Evolutionary conservation across 1,140 invertebrate species (phyloP).

Genomic region (fruit fly (Drosophila melanogaster)): Release_6_plus_ISO1_MT NT_037436.4:15644501-15645000

Average conservation of each 20-base stretch:
- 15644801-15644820: too few relatives aligned
- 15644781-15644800: too few relatives aligned
- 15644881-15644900: constrained; percentile 55
- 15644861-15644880: constrained; percentile 24
- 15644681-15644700: not conserved
- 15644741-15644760: too few relatives aligned
- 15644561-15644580: constrained; percentile 54
- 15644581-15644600: constrained; percentile 56
- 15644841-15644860: constrained; percentile 35
- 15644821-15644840: constrained; percentile 3
- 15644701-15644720: too few relatives aligned
- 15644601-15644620: constrained; percentile 44
- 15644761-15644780: not conserved
- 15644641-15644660: not conserved
- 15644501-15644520: too few relatives aligned
- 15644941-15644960: constrained; percentile 52
- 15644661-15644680: not conserved
- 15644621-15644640: not conserved
- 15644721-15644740: too few relatives aligned
- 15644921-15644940: constrained; percentile 48
- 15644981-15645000: constrained; percentile 63
- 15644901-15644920: constrained; percentile 60
- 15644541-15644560: constrained; percentile 77
- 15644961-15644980: constrained; percentile 64
- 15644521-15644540: constrained; percentile 44